These are phyloP conservation scores for Coptodon rendalli DNA, from an alignment of 2,113 vertebrate genomes.

Conservation along the genomic window DNA sequence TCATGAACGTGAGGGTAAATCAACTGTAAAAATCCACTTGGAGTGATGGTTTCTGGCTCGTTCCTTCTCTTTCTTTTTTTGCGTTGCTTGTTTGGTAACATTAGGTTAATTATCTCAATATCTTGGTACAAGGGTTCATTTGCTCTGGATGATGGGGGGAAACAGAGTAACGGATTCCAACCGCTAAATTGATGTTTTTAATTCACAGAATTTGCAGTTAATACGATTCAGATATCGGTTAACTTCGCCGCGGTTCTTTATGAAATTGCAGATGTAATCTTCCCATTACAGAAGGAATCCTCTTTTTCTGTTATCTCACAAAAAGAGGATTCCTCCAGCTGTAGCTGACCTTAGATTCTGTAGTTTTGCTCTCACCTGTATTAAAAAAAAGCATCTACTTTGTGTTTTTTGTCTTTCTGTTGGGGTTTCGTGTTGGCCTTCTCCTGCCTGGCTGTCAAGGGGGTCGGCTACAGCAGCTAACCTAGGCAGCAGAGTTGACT, in stretches of 20 bases:
- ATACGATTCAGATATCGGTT: background rate
- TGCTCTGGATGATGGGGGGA: background rate
- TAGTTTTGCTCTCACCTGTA: background rate
- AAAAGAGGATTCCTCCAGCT: background rate
- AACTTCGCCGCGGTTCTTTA: background rate
- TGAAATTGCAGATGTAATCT: background rate
- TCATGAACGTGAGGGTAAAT: background rate
- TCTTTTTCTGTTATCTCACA: background rate
- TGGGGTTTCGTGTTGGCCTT: background rate
- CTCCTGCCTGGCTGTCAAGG: background rate
- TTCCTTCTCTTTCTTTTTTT: background rate
- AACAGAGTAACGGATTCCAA: background rate
- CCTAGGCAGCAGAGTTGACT: background rate
- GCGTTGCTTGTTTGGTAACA: background rate
- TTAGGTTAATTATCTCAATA: background rate
- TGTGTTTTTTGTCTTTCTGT: background rate
- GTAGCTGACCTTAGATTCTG: background rate
- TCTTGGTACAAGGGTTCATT: background rate
- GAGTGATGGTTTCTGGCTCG: background rate
- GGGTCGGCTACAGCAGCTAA: background rate
- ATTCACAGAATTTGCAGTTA: background rate
- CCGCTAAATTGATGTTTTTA: background rate
- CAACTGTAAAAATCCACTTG: background rate
- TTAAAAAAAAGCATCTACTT: background rate
- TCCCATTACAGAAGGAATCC: background rate